Evolutionary conservation across 2,113 vertebrate species (phyloP), one percentile per base, ranked within the genome.

Genomic region (Thalassarche chlororhynchos): DNA sequence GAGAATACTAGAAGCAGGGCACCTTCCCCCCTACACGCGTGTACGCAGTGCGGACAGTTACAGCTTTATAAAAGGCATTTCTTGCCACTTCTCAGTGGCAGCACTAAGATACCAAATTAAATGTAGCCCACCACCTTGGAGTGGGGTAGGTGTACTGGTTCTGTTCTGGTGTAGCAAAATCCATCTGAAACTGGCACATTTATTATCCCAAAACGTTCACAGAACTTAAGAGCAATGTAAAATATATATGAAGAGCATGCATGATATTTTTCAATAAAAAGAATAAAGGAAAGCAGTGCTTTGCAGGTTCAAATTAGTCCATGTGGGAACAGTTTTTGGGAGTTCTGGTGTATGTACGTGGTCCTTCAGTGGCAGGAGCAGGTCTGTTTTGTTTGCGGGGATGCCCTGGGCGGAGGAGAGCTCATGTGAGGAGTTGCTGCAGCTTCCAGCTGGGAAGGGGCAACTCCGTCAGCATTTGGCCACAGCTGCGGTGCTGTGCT

Each of bases 381-480:
- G 36, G 17, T 83, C 85, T 93, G 61, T 1, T 76, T 79, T 57
- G 57, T 31, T 51, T 68, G 62, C 0, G 1, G 36, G 72, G 64
- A 21, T 87, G 36, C 64, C 34, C 46, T 84, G 90, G 54, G 84
- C 2, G 28, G 76, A 88, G 91, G 52, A 86, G 84, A 87, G 87
- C 89, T 94, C 84, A 32, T 2, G 1, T 34, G 68, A 61, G 49
- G 44, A 90, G 64, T 26, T 49, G 40, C 76, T 83, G 68, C 66
- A 60, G 62, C 58, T 90, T 76, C 86, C 96, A 94, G 71, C 91
- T 96, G 94, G 78, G 90, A 92, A 83, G 68, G 86, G 85, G 26
- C 86, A 90, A 12, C 62, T 89, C 60, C 2, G 14, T 85, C 90
- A 91, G 88, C 32, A 1, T 57, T 93, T 87, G 95, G 92, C 90